phyloP scores from a whole-genome alignment of 2,888 invertebrate genomes.

The Lagria hirta region DNA sequence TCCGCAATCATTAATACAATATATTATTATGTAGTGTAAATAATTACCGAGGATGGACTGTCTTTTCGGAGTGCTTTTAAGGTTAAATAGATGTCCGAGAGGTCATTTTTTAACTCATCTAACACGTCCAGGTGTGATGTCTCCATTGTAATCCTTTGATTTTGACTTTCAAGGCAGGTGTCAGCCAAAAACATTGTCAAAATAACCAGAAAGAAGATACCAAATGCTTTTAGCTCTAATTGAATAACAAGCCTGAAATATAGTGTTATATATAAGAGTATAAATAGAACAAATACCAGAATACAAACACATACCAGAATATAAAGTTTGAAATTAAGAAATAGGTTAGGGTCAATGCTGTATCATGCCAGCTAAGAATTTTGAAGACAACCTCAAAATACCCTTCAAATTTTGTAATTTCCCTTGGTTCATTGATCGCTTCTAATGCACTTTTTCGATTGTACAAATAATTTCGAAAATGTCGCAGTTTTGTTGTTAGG shows the following conservation, averaged over 20 bases:
- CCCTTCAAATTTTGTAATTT: slow-evolving; percentile 40
- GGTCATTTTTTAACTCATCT: slow-evolving; percentile 33
- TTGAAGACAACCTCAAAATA: slow-evolving; percentile 43
- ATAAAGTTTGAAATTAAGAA: slow-evolving; percentile 49
- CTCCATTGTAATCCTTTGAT: slow-evolving; percentile 30
- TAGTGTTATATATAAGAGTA: slow-evolving; percentile 20
- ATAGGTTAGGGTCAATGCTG: slow-evolving; percentile 44
- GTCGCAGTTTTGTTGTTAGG: slow-evolving; percentile 17
- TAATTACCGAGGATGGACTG: slow-evolving; percentile 50
- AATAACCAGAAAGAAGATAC: slow-evolving; percentile 49
- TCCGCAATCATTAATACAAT: slow-evolving; percentile 5
- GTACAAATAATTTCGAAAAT: slow-evolving; percentile 27
- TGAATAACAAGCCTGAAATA: slow-evolving; percentile 49
- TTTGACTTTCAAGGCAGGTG: slow-evolving; percentile 33
- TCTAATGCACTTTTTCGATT: no score
- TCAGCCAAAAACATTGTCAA: slow-evolving; percentile 46
- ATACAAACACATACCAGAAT: slow-evolving; percentile 49
- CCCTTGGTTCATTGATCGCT: no score
- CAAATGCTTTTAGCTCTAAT: slow-evolving; percentile 47
- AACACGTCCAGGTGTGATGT: slow-evolving; percentile 35
- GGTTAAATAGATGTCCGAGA: slow-evolving; percentile 33
- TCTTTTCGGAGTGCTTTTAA: slow-evolving; percentile 46
- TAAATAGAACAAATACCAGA: slow-evolving; percentile 20
- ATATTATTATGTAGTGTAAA: slow-evolving; percentile 6
- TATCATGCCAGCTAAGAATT: slow-evolving; percentile 51